phyloP scores from a whole-genome alignment of 2,797 vertebrate species.

The Melanotaenia parkinsoni region DNA sequence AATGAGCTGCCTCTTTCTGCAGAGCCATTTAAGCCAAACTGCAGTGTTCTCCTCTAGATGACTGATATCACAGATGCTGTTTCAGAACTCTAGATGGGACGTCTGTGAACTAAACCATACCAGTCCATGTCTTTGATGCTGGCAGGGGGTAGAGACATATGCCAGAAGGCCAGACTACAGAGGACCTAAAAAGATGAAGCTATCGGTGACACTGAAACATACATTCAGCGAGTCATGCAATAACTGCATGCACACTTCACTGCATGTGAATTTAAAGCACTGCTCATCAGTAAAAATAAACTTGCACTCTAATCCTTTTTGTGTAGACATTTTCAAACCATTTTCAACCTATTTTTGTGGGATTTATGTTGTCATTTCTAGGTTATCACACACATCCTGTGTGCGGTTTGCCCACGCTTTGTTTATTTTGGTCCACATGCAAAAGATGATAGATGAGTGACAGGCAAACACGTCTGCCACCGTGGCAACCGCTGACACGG shows the following conservation, averaged over 20 bases:
- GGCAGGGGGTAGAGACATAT: slow-evolving; percentile 32
- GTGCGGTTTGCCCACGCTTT: not conserved
- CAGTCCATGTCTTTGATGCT: slow-evolving; percentile 53
- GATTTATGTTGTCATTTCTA: slow-evolving; percentile 13
- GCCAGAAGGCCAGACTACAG: slow-evolving; percentile 39
- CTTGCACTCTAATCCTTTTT: not conserved
- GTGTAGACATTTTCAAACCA: not conserved
- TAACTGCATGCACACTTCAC: not conserved
- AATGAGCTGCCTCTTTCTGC: not conserved
- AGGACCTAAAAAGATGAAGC: slow-evolving; percentile 33
- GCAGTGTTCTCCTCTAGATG: slow-evolving; percentile 26
- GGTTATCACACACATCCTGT: slow-evolving; percentile 9
- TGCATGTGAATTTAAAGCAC: not conserved
- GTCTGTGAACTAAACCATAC: slow-evolving; percentile 58
- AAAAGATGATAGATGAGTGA: slow-evolving; percentile 54
- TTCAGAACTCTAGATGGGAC: slow-evolving; percentile 40
- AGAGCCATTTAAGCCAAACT: slow-evolving; percentile 10
- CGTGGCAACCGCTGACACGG: slow-evolving; percentile 67
- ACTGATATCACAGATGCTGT: slow-evolving; percentile 61
- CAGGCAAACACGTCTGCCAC: slow-evolving; percentile 61
- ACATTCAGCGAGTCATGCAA: slow-evolving; percentile 15
- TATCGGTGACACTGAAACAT: slow-evolving; percentile 39
- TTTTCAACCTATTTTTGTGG: slow-evolving; percentile 1
- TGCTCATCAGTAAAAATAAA: slow-evolving; percentile 1
- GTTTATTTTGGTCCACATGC: slow-evolving; percentile 36